Evolutionary conservation across 2,797 vertebrate genomes (phyloP).

Genomic region (Bovichtus variegatus): DNA sequence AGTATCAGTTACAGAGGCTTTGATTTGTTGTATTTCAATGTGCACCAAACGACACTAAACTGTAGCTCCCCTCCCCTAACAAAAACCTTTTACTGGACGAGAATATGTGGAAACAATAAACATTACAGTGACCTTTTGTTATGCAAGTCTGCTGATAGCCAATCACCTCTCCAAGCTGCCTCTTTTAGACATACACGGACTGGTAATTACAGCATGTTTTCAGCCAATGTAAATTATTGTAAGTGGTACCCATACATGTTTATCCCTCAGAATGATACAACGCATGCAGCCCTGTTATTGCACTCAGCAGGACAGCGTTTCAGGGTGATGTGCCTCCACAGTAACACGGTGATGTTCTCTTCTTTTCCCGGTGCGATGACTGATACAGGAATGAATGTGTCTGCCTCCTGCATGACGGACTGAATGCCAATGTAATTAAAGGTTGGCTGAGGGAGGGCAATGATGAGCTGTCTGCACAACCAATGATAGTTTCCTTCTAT

Average conservation of each 20-base stretch:
- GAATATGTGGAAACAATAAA: slow-evolving; percentile 19
- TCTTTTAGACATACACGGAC: neutral
- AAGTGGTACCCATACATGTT: slow-evolving; percentile 15
- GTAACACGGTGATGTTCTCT: slow-evolving; percentile 16
- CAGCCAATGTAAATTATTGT: slow-evolving; percentile 11
- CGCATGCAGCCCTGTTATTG: slow-evolving; percentile 8
- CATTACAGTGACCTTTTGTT: slow-evolving; percentile 19
- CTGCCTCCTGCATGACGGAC: slow-evolving; percentile 43
- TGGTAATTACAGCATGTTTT: slow-evolving; percentile 12
- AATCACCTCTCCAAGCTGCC: slow-evolving; percentile 18
- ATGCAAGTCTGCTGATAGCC: neutral
- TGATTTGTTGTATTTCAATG: slow-evolving; percentile 21
- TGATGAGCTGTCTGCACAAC: slow-evolving; percentile 57
- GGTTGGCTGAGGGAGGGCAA: slow-evolving; percentile 55
- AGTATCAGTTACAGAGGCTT: slow-evolving; percentile 10
- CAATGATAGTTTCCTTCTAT: slow-evolving; percentile 52
- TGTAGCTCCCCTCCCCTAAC: neutral
- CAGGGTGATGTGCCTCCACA: slow-evolving; percentile 22
- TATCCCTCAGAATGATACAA: slow-evolving; percentile 14
- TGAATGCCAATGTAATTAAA: slow-evolving; percentile 70
- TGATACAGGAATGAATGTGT: slow-evolving; percentile 55
- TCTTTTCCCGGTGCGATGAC: slow-evolving; percentile 45
- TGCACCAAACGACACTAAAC: neutral
- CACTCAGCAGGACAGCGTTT: slow-evolving; percentile 29
- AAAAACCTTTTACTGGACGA: slow-evolving; percentile 22